Conservation (phyloP, 2,797 vertebrate genomes). For the Notolepis coatsorum region DNA sequence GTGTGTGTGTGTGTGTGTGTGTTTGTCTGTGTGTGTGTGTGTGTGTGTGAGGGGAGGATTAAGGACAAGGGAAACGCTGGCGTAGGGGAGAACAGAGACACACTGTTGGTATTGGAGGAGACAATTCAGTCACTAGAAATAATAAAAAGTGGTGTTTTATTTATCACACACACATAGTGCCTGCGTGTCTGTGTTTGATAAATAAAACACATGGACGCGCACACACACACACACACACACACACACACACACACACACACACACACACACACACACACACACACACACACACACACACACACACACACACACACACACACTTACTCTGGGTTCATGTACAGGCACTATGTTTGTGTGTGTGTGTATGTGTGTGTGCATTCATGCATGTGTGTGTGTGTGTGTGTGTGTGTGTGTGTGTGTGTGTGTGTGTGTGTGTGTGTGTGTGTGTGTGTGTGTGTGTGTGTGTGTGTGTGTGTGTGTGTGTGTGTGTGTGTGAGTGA, state of each 20-base stretch:
- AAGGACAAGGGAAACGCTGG: conserved; percentile 3
- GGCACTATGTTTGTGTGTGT: no score
- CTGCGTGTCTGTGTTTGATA: no score
- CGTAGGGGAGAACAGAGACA: conserved; percentile 28
- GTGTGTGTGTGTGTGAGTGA: no score
- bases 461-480: not conserved
- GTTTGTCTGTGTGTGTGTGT: no score
- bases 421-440: not conserved
- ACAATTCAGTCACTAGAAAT: conserved; percentile 52
- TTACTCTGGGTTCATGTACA: conserved; percentile 13
- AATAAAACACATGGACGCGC: not conserved
- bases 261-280: not conserved
- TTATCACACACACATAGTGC: conserved; percentile 29
- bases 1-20: no score
- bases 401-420: not conserved
- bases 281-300: conserved; percentile 7
- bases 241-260: not conserved
- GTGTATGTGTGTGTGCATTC: not conserved
- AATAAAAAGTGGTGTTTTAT: conserved; percentile 54
- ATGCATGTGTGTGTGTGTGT: conserved; percentile 13
- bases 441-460: not conserved
- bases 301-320: not conserved
- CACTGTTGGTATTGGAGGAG: conserved; percentile 28
- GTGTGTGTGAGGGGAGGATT: not conserved
- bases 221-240: not conserved